Conservation (phyloP, 2,888 invertebrate species). For the Keiferia lycopersicella region DNA sequence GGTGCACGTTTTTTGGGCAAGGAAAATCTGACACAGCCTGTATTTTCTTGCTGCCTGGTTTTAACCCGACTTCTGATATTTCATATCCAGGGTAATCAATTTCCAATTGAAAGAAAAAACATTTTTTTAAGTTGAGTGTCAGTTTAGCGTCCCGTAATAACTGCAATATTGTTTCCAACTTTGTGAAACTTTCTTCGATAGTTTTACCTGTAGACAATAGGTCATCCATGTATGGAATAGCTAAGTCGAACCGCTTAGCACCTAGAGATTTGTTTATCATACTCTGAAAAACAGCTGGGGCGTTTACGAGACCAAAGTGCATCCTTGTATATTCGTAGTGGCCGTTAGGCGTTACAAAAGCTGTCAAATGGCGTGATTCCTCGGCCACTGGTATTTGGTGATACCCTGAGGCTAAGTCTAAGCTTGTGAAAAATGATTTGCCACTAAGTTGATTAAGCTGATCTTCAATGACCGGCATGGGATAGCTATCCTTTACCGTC, state of each 20-base stretch:
- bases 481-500: conserved; percentile 40
- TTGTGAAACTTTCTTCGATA: neutral
- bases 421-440: conserved; percentile 23
- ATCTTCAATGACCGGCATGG: conserved; percentile 43
- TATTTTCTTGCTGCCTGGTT: conserved; percentile 15
- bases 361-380: neutral
- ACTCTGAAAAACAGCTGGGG: conserved; percentile 2
- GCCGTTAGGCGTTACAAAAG: conserved; percentile 1
- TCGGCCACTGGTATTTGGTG: neutral
- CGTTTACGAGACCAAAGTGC: neutral
- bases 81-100: conserved; percentile 24
- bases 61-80: conserved; percentile 9
- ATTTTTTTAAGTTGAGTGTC: neutral
- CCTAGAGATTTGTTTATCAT: neutral
- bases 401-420: neutral
- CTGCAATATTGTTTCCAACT: neutral
- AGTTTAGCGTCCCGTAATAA: neutral
- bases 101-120: neutral
- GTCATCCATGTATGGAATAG: neutral
- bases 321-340: neutral
- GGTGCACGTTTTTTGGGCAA: neutral
- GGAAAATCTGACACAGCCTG: neutral
- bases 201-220: neutral
- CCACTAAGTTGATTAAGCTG: conserved; percentile 40
- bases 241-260: neutral